Base-by-base conservation (phyloP, 2,113 vertebrate genomes). In the Bombycilla garrulus region DNA sequence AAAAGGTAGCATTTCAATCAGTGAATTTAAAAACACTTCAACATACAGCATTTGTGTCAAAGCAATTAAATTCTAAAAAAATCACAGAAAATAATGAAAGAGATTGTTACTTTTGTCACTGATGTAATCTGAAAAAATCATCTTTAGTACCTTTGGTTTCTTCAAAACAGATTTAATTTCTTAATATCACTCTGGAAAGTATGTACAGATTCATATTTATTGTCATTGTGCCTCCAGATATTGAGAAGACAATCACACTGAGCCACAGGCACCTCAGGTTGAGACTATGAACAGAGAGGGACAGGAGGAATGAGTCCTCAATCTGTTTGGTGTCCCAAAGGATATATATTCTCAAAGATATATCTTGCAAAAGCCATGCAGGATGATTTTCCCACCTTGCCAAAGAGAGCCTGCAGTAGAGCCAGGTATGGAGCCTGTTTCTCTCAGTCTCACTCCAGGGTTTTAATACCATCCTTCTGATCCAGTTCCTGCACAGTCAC, bases 1-100 rank as follows among this genome's bases (percentile, higher is more conserved):
- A 82, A 90, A 95, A 94, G 29, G 56, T 74, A 92, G 29, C 11
- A 45, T 48, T 95, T 95, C 61, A 93, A 66, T 80, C 70, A 73
- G n/a, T 74, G 14, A 42, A 67, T 79, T 89, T 62, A 5, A 81
- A 91, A 96, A 79, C 4, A 6, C 25, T 85, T 77, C 65, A 57
- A 29, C 8, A 14, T 82, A 23, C 6, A 81, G 16, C 16, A 6
- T 47, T 26, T 83, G 15, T 77, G 62, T 40, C 71, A 66, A 88
- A 58, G 48, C 33, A 88, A 77, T n/a, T 50, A 28, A 25, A 38
- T 13, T 62, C 48, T 65, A 40, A 92, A 67, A 67, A 76, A 96
- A 44, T 33, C 31, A 72, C 12, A 45, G 8, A 2, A 76, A 76
- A 81, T 42, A 67, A 76, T 61, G 35, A 85, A 81, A 54, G 20